phyloP scores from a whole-genome alignment of 2,113 vertebrate species.

The Eptatretus burgeri region DNA sequence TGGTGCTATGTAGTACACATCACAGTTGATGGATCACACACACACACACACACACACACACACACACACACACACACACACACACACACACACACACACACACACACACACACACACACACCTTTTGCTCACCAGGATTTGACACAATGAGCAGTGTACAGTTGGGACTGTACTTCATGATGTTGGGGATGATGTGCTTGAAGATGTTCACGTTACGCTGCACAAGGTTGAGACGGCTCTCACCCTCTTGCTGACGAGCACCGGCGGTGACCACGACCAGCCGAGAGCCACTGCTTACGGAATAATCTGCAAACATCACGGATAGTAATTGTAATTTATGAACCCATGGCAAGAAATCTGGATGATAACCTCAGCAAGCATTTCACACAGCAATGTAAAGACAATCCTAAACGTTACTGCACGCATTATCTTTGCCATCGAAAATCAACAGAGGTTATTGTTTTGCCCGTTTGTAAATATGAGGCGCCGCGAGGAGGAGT shows the following conservation, averaged over 20 bases:
- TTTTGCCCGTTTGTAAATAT: too few relatives aligned
- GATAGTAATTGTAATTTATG: slow-evolving; percentile 8
- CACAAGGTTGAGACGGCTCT: slow-evolving; percentile 73
- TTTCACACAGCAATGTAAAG: background rate
- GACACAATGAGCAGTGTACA: slow-evolving; percentile 71
- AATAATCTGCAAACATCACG: slow-evolving; percentile 30
- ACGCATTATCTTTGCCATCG: too few relatives aligned
- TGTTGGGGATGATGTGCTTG: slow-evolving; percentile 71
- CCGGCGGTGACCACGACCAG: slow-evolving; percentile 72
- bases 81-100: too few relatives aligned
- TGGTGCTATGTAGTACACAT: too few relatives aligned
- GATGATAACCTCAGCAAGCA: background rate
- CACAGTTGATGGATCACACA: too few relatives aligned
- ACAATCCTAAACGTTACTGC: too few relatives aligned
- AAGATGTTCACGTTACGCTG: slow-evolving; percentile 90
- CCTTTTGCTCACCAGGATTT: slow-evolving; percentile 45
- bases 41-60: too few relatives aligned
- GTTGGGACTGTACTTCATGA: slow-evolving; percentile 60
- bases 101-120: too few relatives aligned
- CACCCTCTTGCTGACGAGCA: slow-evolving; percentile 79
- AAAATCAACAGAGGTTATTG: too few relatives aligned
- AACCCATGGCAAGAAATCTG: background rate
- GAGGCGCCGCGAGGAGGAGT: too few relatives aligned
- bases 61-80: too few relatives aligned
- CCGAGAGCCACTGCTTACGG: slow-evolving; percentile 57